Base-by-base conservation (phyloP, 1,140 invertebrate genomes). In the Anastrepha obliqua region DNA sequence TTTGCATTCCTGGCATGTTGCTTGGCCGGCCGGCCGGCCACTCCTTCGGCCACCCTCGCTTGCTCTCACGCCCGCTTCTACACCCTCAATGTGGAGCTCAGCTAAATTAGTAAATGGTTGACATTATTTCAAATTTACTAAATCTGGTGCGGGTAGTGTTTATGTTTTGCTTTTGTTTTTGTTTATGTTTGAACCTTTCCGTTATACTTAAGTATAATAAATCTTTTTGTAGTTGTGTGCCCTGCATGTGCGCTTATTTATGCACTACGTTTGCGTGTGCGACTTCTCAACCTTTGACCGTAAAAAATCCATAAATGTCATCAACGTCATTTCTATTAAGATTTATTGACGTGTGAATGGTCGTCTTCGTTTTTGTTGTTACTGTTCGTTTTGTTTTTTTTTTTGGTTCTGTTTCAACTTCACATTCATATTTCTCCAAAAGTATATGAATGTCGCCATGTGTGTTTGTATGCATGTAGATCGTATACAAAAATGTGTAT, bases 291-390 rank as follows among this genome's bases (percentile, higher is more conserved):
- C 74, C 47, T 81, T 81, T 81, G 47, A 55, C 74, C 74, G 15
- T 55, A 81, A 55, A 55, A 81, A 81, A 81, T 81, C 74, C 74
- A 81, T 81, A 81, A 81, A 81, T 81, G 74, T 81, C 74, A 81
- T 51, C 74, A 81, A 81, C 47, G 74, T 81, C 74, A 81, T 51
- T 81, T 81, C 74, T 81, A 81, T 81, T 81, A 81, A 81, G 74
- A 81, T 81, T 81, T 81, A 81, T 81, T 81, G 74, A 81, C 74
- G 74, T 81, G 74, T 81, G 74, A 81, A 81, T 81, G 74, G 42
- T 47, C 47, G n/a, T 62, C 60, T 15, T 62, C 15, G 8, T 62
- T 62, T 62, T 62, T 9, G 9, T 62, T 62, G 9, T 15, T 9
- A 13, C n/a, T 62, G 7, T 62, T 62, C 9, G 5, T 0, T 55